Conservation (phyloP, 2,888 invertebrate species). For the Cerceris ruficornis region DNA sequence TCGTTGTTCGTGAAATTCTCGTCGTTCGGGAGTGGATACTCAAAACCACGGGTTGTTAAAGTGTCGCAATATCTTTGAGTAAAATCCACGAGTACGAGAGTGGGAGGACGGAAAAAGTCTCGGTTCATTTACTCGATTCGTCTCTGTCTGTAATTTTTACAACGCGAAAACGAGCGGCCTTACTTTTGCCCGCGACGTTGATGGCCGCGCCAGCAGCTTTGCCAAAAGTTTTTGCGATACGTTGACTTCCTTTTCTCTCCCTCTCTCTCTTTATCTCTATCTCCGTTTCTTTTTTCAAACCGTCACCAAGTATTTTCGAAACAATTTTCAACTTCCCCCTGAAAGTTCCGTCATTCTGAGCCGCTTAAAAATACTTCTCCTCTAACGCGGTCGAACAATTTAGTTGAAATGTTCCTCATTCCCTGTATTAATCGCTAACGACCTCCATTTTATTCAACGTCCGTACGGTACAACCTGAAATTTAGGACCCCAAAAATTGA, state of each 20-base stretch:
- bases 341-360: neutral
- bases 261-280: neutral
- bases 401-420: too few relatives aligned
- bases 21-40: too few relatives aligned
- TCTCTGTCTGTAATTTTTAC: constrained; percentile 45
- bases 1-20: too few relatives aligned
- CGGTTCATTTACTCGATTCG: constrained; percentile 51
- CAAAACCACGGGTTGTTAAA: too few relatives aligned
- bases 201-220: constrained; percentile 28
- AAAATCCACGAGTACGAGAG: too few relatives aligned
- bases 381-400: too few relatives aligned
- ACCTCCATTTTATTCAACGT: too few relatives aligned
- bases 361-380: too few relatives aligned
- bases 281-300: neutral
- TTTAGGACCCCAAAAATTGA: too few relatives aligned
- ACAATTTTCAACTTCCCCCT: constrained; percentile 22
- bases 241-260: neutral
- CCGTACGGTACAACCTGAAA: too few relatives aligned
- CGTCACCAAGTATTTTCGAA: constrained; percentile 22
- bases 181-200: constrained; percentile 23
- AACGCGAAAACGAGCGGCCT: constrained; percentile 29
- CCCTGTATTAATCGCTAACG: too few relatives aligned
- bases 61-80: too few relatives aligned
- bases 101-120: constrained; percentile 29
- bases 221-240: constrained; percentile 20